A percentile compares a stretch with the other conserved stretches of the same genome.
phyloP scores from a whole-genome alignment of 2,113 vertebrate genomes.

The Eurypyga helias region DNA sequence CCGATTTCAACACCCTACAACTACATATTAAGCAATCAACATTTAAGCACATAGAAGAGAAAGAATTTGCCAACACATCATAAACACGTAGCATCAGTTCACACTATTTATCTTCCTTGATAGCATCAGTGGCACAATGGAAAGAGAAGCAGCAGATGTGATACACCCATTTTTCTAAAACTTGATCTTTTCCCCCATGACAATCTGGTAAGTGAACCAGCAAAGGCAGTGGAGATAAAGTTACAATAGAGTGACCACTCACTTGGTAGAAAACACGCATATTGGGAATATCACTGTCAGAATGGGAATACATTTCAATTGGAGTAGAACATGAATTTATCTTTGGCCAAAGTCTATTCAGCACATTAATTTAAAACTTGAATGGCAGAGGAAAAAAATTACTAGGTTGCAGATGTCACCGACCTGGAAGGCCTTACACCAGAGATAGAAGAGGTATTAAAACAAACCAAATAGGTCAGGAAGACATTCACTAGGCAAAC shows the following conservation, averaged over 20 bases:
- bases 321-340: background rate
- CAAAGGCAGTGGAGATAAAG: background rate
- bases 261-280: background rate
- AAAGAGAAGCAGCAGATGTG: background rate
- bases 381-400: background rate
- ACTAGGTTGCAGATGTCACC: background rate
- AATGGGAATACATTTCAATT: background rate
- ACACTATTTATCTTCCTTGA: background rate
- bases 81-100: background rate
- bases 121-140: background rate
- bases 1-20: background rate
- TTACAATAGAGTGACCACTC: background rate
- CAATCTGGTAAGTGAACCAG: background rate
- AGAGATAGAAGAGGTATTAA: background rate
- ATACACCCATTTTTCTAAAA: background rate
- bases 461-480: background rate
- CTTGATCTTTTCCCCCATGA: background rate
- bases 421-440: background rate
- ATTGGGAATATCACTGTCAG: background rate
- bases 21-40: background rate
- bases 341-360: background rate
- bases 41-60: background rate
- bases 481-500: background rate
- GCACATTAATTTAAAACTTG: background rate
- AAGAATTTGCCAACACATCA: background rate